A percentile compares a stretch with the other conserved stretches of the same genome.
phyloP scores from a whole-genome alignment of 2,113 vertebrate genomes.

The Trochalopteron elliotii region DNA sequence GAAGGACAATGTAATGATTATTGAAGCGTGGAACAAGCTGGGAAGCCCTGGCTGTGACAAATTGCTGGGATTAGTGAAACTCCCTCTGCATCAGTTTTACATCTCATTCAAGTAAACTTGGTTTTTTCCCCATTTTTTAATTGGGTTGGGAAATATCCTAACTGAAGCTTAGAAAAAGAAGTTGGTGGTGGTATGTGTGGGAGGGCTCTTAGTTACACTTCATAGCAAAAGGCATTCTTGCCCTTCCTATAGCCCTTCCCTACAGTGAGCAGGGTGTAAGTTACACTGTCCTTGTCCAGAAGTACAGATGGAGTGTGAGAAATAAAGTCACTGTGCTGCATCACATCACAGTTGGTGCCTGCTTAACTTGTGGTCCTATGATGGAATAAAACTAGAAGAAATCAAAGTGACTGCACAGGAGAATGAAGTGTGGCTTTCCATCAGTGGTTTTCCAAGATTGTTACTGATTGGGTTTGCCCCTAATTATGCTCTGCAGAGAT shows the following conservation, averaged over 20 bases:
- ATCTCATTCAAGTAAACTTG: conserved; percentile 89
- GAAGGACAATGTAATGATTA: conserved; percentile 93
- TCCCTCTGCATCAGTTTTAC: conserved; percentile 96
- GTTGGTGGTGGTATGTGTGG: fast-evolving
- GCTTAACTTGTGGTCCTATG: background rate
- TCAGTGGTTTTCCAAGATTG: background rate
- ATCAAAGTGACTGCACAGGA: background rate
- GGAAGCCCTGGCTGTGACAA: conserved; percentile 77
- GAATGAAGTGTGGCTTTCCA: background rate
- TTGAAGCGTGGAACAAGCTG: conserved; percentile 92
- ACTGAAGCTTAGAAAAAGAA: background rate
- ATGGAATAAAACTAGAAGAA: background rate
- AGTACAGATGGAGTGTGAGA: background rate
- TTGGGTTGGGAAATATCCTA: background rate
- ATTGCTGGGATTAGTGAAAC: conserved; percentile 89
- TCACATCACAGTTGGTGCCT: background rate
- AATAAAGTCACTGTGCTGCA: background rate
- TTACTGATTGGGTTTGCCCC: background rate
- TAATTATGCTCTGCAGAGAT: background rate
- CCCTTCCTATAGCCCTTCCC: background rate
- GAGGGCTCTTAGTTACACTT: background rate
- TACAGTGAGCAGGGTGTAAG: background rate
- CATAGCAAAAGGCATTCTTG: background rate
- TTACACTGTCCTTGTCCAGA: background rate
- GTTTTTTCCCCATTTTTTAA: background rate